Base-by-base conservation (phyloP, 2,113 vertebrate species). In the Cinclus cinclus region DNA sequence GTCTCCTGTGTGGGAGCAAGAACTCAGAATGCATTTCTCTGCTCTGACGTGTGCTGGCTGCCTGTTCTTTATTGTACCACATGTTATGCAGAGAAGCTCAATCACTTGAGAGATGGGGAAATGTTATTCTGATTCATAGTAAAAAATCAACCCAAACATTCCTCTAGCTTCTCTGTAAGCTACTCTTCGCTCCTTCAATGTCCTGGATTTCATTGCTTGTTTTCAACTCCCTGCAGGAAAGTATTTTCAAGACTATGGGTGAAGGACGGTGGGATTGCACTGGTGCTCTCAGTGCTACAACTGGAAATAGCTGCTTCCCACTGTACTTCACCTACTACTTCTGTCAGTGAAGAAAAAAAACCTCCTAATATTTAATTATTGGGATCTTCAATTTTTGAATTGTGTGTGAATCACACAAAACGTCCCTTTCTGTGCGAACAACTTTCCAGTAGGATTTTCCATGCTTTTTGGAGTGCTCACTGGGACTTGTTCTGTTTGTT, bases 261-360 rank as follows among this genome's bases (percentile, higher is more conserved):
- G 3, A 30, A 83, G 92, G 87, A 60, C 23, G 10, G 39, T 64
- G 55, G 49, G 78, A 74, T 94, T 64, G 49, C 75, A 85, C 47
- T 79, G 53, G 84, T 78, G 31, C 58, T 95, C 85, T 93, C 37
- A 10, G 31, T 86, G 79, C 75, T 84, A 68, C 75, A 90, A 62
- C 73, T 90, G 69, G 58, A 89, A 92, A 96, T 23, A 95, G n/a
- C 92, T 96, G 68, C 65, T 94, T 92, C 94, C 94, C 0, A 14
- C 79, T 92, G 83, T 78, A n/a, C 76, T 95, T 96, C 95, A 95
- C 55, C 90, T 87, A 85, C 85, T 62, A 56, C 41, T 73, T 94
- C 87, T 79, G n/a, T 79, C 74, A 93, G 71, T 94, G 83, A 95
- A 95, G 86, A 60, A 84, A 92, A 92, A 94, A 93, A 67, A 13